Conservation (phyloP, 1,140 invertebrate species). For the Drosophila murphyi region DNA sequence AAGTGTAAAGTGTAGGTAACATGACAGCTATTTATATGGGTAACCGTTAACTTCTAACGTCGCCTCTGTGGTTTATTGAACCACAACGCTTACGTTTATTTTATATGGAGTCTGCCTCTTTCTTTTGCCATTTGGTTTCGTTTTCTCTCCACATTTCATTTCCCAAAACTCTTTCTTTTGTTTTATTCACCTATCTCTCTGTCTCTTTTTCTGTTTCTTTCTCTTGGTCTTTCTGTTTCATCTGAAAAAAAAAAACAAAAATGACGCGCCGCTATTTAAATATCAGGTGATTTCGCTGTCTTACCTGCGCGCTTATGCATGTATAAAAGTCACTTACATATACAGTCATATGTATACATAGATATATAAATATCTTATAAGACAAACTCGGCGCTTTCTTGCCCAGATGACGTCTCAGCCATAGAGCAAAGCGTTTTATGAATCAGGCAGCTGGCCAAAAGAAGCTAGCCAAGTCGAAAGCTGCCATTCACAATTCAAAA, state of each 20-base stretch:
- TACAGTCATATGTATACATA: background rate
- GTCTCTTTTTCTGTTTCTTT: conserved; percentile 35
- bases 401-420: conserved; percentile 67
- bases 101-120: conserved; percentile 5
- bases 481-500: conserved; percentile 57
- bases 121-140: conserved; percentile 9
- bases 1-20: background rate
- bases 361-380: background rate
- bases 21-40: too few species aligned
- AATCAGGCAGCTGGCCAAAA: conserved; percentile 36
- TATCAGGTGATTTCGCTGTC: conserved; percentile 74
- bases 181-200: background rate
- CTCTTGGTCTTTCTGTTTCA: conserved; percentile 6
- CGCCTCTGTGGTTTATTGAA: conserved; percentile 40
- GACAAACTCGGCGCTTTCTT: conserved; percentile 20
- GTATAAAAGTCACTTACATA: background rate
- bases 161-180: background rate
- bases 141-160: background rate
- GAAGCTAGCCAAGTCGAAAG: conserved; percentile 32
- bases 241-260: conserved; percentile 34
- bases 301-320: conserved; percentile 44
- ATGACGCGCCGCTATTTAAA: conserved; percentile 78
- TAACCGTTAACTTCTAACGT: conserved; percentile 32
- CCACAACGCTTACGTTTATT: conserved; percentile 6
- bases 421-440: conserved; percentile 21